Base-by-base conservation (phyloP, 2,888 invertebrate species). In the Callimorpha dominula region DNA sequence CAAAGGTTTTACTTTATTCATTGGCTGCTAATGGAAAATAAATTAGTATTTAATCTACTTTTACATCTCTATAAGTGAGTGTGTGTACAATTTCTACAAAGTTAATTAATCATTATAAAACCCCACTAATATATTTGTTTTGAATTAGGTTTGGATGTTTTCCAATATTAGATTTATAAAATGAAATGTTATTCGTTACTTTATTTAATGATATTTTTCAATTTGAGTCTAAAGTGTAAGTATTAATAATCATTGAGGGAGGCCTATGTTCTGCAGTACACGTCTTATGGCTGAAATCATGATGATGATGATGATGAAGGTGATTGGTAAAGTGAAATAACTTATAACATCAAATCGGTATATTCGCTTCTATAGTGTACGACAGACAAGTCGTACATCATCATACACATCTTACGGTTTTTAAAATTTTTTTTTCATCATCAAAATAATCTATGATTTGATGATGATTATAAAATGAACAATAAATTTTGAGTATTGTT, bases 11-110 rank as follows among this genome's bases (percentile, higher is more conserved):
- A 42, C 9, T 42, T 40, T 42, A 67, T 4, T 42, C 52, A 8
- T 7, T 54, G 11, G 40, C 65, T 42, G n/a, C 57, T 73, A 73
- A 73, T 73, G 66, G 70, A 17, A 63, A 70, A 73, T 67, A 73
- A 73, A 70, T 63, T 62, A 70, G 42, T 11, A n/a, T 12, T 8
- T 60, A 63, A 73, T 73, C 62, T 70, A 1, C 40, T 63, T 63
- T 54, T n/a, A 54, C 43, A 73, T 70, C 70, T 70, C n/a, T 6
- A 60, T 14, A 6, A 63, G 15, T 7, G 9, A 20, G 42, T 46
- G 15, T 17, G 5, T 66, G 46, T 52, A 50, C n/a, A 52, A 17
- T 15, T 1, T 31, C 31, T 17, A 20, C 57, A 20, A 12, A 20
- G 11, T 20, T 57, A 4, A 57, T 57, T 20, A 57, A 57, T 57